Base-by-base conservation (phyloP, 2,888 invertebrate species). In the Ametastegia equiseti region DNA sequence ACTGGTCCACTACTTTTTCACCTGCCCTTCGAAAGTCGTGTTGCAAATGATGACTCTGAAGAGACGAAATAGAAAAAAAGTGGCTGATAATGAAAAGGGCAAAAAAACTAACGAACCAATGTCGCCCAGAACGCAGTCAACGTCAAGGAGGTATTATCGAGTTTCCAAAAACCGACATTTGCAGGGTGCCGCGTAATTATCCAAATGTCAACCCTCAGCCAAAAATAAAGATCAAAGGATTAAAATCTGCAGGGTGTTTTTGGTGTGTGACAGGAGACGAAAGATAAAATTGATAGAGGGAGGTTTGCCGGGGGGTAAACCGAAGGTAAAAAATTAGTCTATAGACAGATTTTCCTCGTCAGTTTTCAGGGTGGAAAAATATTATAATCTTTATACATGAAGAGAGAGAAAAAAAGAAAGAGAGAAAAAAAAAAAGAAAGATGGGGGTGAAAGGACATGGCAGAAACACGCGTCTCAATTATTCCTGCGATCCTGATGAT, bases 221-320 rank as follows among this genome's bases (percentile, higher is more conserved):
- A 83, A 81, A 84, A 83, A 85, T 85, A 85, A 85, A 86, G 85
- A 86, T 88, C 85, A 86, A 87, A 86, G 88, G 84, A 83, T 85
- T 85, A 86, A 86, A 86, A 36, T 63, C 79, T 30, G 79, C 27
- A 67, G 36, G 67, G n/a, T n/a, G n/a, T 54, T 67, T 39, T 67
- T 67, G 36, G 67, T 15, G 67, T n/a, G 67, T 45, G 45, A 71
- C 71, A 47, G 47, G 45, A 71, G 69, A 71, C 42, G 42, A 15
- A 39, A 36, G 27, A 71, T 71, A 47, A 47, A 45, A 71, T 45
- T 71, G 71, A 71, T 71, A 71, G 47, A 15, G 71, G 71, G 47
- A 71, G 27, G 27, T 4, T 30, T 0, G 60, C 1, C 13, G 60
- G 30, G 11, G 19, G 39, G 19, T n/a, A 13, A 5, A 39, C 19